Percentiles rank a stretch among this genome's conserved stretches.
Evolutionary conservation across 2,797 vertebrate species (phyloP).

Genomic region (Argya squamiceps): DNA sequence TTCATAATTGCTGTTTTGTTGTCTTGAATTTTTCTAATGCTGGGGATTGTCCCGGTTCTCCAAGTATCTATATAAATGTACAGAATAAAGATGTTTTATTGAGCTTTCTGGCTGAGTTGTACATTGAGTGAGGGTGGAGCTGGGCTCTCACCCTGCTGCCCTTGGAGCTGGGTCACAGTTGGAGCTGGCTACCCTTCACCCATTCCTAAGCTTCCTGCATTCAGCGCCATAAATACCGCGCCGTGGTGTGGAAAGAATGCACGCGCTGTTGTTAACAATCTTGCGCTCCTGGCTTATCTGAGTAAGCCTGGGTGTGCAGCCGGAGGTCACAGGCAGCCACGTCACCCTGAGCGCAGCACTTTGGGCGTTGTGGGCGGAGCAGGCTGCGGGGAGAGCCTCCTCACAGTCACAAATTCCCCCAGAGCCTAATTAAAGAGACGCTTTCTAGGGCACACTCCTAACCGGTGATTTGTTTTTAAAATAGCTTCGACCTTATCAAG

Average conservation of each 20-base stretch:
- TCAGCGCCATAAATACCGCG: background rate
- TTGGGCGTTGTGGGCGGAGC: background rate
- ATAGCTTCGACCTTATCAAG: background rate
- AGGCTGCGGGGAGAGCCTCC: background rate
- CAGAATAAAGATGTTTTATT: slow-evolving; percentile 83
- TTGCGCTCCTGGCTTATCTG: background rate
- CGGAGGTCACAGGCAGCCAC: slow-evolving; percentile 23
- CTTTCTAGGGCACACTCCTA: slow-evolving; percentile 28
- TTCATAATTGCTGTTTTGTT: slow-evolving; percentile 66
- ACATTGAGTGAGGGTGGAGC: background rate
- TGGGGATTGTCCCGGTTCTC: slow-evolving; percentile 61
- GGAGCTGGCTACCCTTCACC: background rate
- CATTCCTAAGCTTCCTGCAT: background rate
- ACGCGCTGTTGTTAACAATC: slow-evolving; percentile 12
- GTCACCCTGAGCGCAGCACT: slow-evolving; percentile 45
- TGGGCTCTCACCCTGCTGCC: background rate
- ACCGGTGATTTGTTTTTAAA: background rate
- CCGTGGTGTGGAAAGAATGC: background rate
- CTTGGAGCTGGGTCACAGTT: background rate
- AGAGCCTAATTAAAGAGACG: slow-evolving; percentile 6
- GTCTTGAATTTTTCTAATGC: slow-evolving; percentile 74
- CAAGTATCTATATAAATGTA: slow-evolving; percentile 73
- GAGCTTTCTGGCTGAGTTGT: slow-evolving; percentile 35
- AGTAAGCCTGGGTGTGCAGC: background rate
- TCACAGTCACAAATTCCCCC: background rate